Evolutionary conservation across 2,797 vertebrate genomes (phyloP).

Genomic region (Microhierax caerulescens): DNA sequence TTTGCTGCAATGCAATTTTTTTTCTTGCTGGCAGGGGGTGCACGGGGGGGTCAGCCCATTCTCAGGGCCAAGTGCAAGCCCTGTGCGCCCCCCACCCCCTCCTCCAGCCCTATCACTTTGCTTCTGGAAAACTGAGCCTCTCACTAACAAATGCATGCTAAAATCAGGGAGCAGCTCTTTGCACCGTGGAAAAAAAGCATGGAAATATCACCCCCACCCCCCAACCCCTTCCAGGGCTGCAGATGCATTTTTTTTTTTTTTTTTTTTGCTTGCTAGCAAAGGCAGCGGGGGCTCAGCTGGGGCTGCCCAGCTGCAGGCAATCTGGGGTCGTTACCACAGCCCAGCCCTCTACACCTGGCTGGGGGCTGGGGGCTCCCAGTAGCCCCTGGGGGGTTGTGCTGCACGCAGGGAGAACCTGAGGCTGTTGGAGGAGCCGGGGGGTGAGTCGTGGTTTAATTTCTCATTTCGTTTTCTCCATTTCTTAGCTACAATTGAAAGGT

Average conservation of each 20-base stretch:
- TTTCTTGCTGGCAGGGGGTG: no score
- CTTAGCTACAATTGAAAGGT: no score
- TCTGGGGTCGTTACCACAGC: background rate
- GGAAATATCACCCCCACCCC: no score
- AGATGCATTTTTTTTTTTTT: no score
- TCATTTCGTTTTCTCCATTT: background rate
- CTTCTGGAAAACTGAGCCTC: background rate
- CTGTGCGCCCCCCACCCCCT: background rate
- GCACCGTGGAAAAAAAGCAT: background rate
- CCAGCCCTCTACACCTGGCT: background rate
- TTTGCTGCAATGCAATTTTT: no score
- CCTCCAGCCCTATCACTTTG: background rate
- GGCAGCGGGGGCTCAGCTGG: no score
- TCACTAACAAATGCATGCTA: no score
- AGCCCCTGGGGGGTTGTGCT: background rate
- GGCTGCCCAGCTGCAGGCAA: background rate
- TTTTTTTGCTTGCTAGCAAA: no score
- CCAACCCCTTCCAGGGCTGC: no score
- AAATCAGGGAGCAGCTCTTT: background rate
- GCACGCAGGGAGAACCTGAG: background rate
- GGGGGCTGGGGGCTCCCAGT: background rate
- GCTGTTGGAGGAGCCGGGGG: accelerated
- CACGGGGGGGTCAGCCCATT: no score
- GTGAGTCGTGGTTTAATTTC: background rate
- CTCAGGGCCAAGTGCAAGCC: background rate